Evolutionary conservation across 2,113 vertebrate species (phyloP), one percentile per base, ranked within the genome.

Genomic region (Mesoclemmys tuberculata): DNA sequence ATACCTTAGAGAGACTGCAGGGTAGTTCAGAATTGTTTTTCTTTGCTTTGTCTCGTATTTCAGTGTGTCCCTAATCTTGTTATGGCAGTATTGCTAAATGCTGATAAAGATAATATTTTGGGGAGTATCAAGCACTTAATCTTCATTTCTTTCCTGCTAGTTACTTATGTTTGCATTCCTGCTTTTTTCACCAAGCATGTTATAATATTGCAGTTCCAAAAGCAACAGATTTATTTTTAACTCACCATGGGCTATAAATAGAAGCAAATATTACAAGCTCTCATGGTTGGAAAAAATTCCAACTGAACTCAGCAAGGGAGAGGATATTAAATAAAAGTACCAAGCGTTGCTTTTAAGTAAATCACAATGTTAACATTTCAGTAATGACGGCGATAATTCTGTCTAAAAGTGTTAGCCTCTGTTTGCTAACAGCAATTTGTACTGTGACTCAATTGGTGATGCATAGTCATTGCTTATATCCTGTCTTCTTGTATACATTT

Each of bases 171-270:
- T 75, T 46, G 64, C n/a, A 31, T 93, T 74, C 93, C 85, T 71
- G 64, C 49, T 58, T 74, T 96, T 95, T 90, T 90, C 94, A 89
- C 90, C 95, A 89, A 92, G 90, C 94, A 94, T 95, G 92, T 92
- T 93, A 89, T 88, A 92, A 95, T 92, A 95, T 94, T 93, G 68
- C 38, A 82, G 94, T 95, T 97, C 92, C 54, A 8, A 95, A 95
- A 88, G 93, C 93, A 95, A 96, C 96, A 89, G 92, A 96, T 97
- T 97, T 96, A 97, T 97, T 97, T 97, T 97, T 95, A 96, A 91
- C 83, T 93, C 96, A 77, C 41, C 24, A 27, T 46, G 41, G 38
- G 94, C 92, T 97, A 96, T 95, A 94, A 95, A 94, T 97, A 96
- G 94, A 80, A 83, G 31, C 64, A 95, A 95, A 96, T 97, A 97